A percentile compares a stretch with the other conserved stretches of the same genome.
Conservation (phyloP, 2,888 invertebrate genomes). For the Alentia gelatinosa region DNA sequence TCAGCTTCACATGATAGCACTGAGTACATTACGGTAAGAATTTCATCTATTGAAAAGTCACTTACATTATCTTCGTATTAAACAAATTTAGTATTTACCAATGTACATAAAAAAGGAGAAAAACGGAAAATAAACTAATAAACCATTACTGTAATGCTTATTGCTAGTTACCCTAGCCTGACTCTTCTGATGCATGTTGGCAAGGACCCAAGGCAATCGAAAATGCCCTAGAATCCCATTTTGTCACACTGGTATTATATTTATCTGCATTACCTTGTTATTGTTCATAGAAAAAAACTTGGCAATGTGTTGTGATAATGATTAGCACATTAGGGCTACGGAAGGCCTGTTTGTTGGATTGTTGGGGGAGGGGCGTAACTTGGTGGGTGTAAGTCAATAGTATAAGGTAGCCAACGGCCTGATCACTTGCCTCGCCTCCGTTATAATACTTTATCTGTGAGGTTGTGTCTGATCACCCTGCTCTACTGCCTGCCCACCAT, state of each 20-base stretch:
- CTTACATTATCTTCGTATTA: too few species aligned
- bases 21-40: too few species aligned
- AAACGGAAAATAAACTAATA: not conserved
- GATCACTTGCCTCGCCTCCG: not conserved
- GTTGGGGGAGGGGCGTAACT: not conserved
- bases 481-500: not conserved
- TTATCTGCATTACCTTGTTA: too few species aligned
- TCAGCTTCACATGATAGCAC: too few species aligned
- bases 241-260: not conserved
- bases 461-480: slow-evolving; percentile 1
- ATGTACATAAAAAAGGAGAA: not conserved
- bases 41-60: too few species aligned
- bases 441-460: slow-evolving; percentile 15
- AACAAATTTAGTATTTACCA: too few species aligned
- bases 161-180: too few species aligned
- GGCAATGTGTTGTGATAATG: not conserved
- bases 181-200: not conserved
- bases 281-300: not conserved
- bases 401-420: not conserved
- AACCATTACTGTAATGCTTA: not conserved
- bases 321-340: too few species aligned
- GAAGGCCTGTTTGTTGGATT: not conserved
- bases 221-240: not conserved
- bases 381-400: not conserved
- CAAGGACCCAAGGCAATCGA: not conserved